Evolutionary conservation across 1,140 invertebrate genomes (phyloP).

Genomic region (Limonius californicus): DNA sequence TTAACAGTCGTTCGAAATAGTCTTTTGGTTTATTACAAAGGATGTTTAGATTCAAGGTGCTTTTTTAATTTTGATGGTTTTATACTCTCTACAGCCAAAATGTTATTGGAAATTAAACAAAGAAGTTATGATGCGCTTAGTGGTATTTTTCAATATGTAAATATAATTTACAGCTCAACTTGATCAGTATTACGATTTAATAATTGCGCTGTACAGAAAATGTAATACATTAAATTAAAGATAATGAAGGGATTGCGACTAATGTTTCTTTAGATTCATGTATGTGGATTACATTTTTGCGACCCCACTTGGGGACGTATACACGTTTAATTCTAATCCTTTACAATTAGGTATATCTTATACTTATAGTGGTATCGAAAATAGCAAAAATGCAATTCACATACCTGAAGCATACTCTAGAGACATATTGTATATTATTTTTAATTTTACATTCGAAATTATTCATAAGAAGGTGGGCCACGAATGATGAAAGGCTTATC

Average conservation of each 20-base stretch:
- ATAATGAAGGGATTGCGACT: not conserved
- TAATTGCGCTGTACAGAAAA: not conserved
- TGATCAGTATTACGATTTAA: not conserved
- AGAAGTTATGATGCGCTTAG: conserved; percentile 7
- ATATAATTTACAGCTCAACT: not conserved
- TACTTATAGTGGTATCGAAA: too few relatives aligned
- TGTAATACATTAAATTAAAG: not conserved
- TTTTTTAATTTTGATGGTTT: too few relatives aligned
- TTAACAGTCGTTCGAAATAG: not conserved
- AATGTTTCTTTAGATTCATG: not conserved
- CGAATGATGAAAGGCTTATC: too few relatives aligned
- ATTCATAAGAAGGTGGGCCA: too few relatives aligned
- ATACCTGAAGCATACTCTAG: too few relatives aligned
- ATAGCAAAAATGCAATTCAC: too few relatives aligned
- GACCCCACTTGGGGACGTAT: too few relatives aligned
- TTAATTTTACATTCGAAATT: too few relatives aligned
- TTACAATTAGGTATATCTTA: too few relatives aligned
- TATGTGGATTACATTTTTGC: not conserved
- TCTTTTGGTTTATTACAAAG: conserved; percentile 9
- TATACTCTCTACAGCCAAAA: conserved; percentile 18
- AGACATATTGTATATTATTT: too few relatives aligned
- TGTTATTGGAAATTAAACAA: conserved; percentile 11
- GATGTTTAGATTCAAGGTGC: conserved; percentile 19
- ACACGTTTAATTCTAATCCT: too few relatives aligned
- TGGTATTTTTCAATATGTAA: not conserved